phyloP scores from a whole-genome alignment of 1,140 invertebrate species.

The Brevipalpus yothersi region DNA sequence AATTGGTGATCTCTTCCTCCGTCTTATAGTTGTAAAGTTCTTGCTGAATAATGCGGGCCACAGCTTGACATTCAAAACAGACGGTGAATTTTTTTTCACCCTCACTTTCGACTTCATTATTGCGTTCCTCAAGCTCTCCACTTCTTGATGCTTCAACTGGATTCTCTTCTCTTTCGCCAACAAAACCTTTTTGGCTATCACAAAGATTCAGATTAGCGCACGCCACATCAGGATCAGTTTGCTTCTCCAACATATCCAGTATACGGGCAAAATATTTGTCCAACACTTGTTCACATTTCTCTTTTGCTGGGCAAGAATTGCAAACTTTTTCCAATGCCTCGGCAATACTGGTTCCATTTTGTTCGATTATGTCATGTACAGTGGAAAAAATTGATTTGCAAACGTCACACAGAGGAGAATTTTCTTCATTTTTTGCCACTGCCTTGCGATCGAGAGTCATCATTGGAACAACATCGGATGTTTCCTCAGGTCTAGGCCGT shows the following conservation, averaged over 20 bases:
- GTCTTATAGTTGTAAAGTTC: slow-evolving; percentile 9
- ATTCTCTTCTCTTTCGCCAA: background rate
- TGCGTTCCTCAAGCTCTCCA: background rate
- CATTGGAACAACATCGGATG: background rate
- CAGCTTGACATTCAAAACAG: slow-evolving; percentile 9
- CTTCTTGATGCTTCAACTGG: background rate
- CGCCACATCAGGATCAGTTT: slow-evolving; percentile 9
- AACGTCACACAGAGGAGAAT: background rate
- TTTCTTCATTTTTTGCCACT: background rate
- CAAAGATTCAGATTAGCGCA: slow-evolving; percentile 8
- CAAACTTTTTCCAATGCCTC: background rate
- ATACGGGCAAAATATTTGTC: slow-evolving; percentile 4
- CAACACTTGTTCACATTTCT: background rate
- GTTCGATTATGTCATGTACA: too few species aligned
- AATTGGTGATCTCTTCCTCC: slow-evolving; percentile 9
- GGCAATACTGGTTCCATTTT: background rate
- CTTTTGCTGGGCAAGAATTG: background rate
- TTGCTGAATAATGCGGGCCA: slow-evolving; percentile 8
- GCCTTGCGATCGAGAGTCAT: background rate
- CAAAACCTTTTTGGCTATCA: background rate
- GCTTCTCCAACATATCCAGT: slow-evolving; percentile 2
- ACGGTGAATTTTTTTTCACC: background rate
- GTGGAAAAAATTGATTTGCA: background rate
- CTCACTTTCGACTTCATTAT: background rate
- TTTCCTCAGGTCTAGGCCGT: background rate